These are phyloP conservation scores for Drosophila lacicola DNA, from an alignment of 2,888 invertebrate genomes.

Conservation along the genomic window DNA sequence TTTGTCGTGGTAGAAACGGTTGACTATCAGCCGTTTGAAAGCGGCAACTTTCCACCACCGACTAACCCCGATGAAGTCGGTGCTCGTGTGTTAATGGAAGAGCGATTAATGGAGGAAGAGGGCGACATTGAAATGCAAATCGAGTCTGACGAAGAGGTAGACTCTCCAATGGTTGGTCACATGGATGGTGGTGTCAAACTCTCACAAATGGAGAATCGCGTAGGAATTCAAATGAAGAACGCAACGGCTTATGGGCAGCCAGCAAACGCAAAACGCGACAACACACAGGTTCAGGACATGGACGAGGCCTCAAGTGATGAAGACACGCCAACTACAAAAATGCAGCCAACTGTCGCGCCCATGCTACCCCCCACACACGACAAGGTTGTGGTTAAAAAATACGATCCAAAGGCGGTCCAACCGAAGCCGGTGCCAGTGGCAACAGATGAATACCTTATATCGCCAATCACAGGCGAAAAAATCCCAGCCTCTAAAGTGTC, in stretches of 20 bases:
- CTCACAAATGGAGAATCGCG: conserved; percentile 89
- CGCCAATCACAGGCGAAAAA: conserved; percentile 98
- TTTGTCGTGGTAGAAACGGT: conserved; percentile 99
- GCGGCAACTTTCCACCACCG: conserved; percentile 97
- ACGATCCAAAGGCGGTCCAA: conserved; percentile 95
- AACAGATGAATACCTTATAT: conserved; percentile 96
- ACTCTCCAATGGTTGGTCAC: conserved; percentile 41
- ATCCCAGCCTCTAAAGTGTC: conserved; percentile 98
- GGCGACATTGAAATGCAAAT: conserved; percentile 96
- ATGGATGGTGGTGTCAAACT: conserved; percentile 85
- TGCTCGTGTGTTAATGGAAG: conserved; percentile 95
- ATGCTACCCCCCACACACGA: conserved; percentile 95
- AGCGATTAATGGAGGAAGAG: conserved; percentile 90
- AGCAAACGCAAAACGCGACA: conserved; percentile 84
- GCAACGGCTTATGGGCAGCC: conserved; percentile 84
- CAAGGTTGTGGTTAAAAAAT: conserved; percentile 97
- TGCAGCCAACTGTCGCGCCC: conserved; percentile 85
- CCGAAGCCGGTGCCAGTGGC: conserved; percentile 88
- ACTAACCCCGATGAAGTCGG: conserved; percentile 99
- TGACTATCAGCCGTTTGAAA: conserved; percentile 98
- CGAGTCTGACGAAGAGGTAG: conserved; percentile 92
- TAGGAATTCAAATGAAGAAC: conserved; percentile 85
- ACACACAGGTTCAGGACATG: conserved; percentile 93
- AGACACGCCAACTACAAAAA: conserved; percentile 86
- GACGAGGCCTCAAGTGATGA: conserved; percentile 94